Conservation (phyloP, 2,113 vertebrate species). For the Sapayoa aenigma region DNA sequence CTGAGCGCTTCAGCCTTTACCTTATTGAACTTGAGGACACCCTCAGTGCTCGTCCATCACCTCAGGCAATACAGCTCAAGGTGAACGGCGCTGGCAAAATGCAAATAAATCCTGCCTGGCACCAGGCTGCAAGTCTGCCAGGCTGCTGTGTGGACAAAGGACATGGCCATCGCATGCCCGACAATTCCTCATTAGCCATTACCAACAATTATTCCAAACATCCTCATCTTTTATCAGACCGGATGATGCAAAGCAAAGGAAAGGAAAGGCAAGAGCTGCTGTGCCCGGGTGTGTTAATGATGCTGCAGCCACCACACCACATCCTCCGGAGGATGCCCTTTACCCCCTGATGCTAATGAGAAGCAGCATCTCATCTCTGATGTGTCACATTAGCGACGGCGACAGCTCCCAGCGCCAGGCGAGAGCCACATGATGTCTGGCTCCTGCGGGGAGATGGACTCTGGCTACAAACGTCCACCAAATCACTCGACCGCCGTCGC, state of each 20-base stretch:
- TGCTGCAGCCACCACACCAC: background rate
- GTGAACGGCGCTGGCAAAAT: background rate
- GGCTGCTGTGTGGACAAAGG: fast-evolving
- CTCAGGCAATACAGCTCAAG: background rate
- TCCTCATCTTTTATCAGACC: background rate
- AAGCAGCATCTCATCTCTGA: background rate
- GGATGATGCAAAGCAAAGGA: background rate
- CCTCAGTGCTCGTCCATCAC: background rate
- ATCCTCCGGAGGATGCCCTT: background rate
- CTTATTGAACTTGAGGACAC: background rate
- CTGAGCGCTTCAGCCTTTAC: background rate
- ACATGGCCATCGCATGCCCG: background rate
- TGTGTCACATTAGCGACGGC: background rate
- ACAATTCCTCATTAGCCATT: background rate
- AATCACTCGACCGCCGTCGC: background rate
- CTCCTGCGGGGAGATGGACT: background rate
- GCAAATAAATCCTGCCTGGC: background rate
- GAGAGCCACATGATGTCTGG: conserved; percentile 52
- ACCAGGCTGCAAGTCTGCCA: background rate
- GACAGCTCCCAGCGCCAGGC: conserved; percentile 13
- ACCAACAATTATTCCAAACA: background rate
- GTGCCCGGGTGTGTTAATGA: background rate
- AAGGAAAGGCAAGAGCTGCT: background rate
- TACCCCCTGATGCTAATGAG: conserved; percentile 21
- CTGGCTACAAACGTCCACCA: background rate